Base-by-base conservation (phyloP, 2,797 vertebrate genomes). In the Labroides dimidiatus region DNA sequence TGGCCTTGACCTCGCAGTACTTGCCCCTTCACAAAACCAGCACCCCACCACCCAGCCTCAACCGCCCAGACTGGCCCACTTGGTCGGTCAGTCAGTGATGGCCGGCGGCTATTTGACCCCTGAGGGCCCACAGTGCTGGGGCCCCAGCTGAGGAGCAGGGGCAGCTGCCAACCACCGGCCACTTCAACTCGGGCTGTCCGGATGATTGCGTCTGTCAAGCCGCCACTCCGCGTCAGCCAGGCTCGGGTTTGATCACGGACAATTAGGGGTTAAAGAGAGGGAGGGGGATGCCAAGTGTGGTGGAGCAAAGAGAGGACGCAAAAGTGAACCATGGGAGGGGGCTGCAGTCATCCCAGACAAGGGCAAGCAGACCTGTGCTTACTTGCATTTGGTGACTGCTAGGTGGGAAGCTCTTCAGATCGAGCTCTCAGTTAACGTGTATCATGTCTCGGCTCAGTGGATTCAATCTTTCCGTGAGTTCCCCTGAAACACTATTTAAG, bases 201-300 rank as follows among this genome's bases (percentile, higher is more conserved):
- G 91, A 93, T 94, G 93, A 95, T 89, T 87, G 89, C 91, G 68
- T 94, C 93, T 95, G 94, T 95, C 93, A 94, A 92, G 87, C 92
- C 92, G 93, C 94, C 94, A 95, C 89, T 92, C 88, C 76, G 82
- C 19, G 91, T 94, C 93, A 94, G 84, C 53, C 67, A 58, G 15
- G 75, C 44, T 50, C 75, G 69, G 79, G 84, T 85, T 89, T 94
- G 93, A 93, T 93, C 91, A 91, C 80, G 58, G 2, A 81, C 91
- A 93, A 94, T 94, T 94, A 94, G 87, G 87, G 87, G 87, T 82
- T 91, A 79, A 86, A 89, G 77, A 63, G 59, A 72, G 56, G 64
- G 81, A 42, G 51, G 65, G 56, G 45, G 80, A 2, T 61, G 72
- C 76, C 81, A 77, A 80, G 64, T 80, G 54, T 59, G 61, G 66